Conservation (phyloP, 2,797 vertebrate genomes). For the Liasis olivaceus region DNA sequence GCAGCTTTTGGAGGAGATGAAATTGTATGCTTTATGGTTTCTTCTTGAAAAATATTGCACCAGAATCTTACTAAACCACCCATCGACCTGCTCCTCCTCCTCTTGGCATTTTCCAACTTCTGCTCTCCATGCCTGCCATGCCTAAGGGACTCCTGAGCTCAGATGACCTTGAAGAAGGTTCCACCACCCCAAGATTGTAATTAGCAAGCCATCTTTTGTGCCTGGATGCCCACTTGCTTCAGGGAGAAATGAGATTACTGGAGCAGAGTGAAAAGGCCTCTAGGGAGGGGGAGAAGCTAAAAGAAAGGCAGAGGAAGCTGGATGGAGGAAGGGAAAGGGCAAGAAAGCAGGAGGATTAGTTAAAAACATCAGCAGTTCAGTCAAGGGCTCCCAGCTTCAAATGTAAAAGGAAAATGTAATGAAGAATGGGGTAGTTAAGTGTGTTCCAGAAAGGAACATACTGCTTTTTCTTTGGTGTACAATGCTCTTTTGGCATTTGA, state of each 20-base stretch:
- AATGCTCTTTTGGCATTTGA: not conserved
- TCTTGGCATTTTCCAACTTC: not conserved
- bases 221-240: not conserved
- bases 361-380: not conserved
- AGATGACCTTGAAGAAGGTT: not conserved
- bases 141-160: not conserved
- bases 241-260: conserved; percentile 29
- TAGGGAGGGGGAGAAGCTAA: not conserved
- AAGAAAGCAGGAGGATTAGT: not conserved
- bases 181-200: not conserved
- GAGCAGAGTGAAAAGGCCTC: not conserved
- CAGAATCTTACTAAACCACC: not conserved
- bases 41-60: not conserved
- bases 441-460: not conserved
- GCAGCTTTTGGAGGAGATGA: not conserved
- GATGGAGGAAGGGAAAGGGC: not conserved
- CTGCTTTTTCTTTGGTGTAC: not conserved
- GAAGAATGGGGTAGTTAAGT: not conserved
- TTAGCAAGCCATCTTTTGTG: conserved; percentile 7
- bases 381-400: not conserved
- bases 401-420: not conserved
- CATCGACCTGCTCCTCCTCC: too few species aligned
- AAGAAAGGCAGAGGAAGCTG: too few species aligned
- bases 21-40: not conserved
- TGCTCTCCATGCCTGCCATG: not conserved